Conservation (phyloP, 2,797 vertebrate species). For the Lagorchestes hirsutus region DNA sequence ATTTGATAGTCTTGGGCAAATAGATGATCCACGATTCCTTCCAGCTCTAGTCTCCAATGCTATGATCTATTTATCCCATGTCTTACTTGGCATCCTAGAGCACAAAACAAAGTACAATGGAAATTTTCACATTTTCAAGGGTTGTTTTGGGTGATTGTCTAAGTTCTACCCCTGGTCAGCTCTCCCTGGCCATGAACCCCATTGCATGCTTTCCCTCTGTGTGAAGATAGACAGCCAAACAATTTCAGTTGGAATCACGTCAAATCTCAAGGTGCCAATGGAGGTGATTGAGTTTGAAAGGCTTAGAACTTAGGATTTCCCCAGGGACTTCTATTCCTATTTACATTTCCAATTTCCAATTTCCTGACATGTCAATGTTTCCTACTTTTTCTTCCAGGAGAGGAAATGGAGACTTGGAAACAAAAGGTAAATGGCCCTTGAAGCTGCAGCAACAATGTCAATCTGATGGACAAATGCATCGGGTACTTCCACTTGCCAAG, state of each 20-base stretch:
- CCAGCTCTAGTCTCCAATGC: neutral
- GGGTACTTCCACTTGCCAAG: neutral
- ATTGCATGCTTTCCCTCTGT: neutral
- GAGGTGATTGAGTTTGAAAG: conserved; percentile 62
- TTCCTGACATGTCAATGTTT: conserved; percentile 72
- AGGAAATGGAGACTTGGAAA: conserved; percentile 14
- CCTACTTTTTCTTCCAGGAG: conserved; percentile 63
- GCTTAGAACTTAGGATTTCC: conserved; percentile 56
- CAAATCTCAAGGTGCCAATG: neutral
- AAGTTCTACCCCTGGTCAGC: neutral
- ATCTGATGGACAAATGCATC: neutral
- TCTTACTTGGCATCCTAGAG: neutral
- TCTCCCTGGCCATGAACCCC: neutral
- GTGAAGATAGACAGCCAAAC: conserved; percentile 52
- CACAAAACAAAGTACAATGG: neutral
- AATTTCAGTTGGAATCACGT: conserved; percentile 50
- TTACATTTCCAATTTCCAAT: conserved; percentile 79
- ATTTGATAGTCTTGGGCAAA: neutral
- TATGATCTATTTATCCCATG: neutral
- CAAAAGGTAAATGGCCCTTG: conserved; percentile 38
- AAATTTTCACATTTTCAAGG: neutral
- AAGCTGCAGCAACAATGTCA: neutral
- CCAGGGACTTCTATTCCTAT: conserved; percentile 62
- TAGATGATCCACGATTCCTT: neutral
- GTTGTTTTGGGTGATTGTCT: neutral